Evolutionary conservation across 2,113 vertebrate genomes (phyloP), one percentile per base, ranked within the genome.

Genomic region (Sebastes schlegelii): DNA sequence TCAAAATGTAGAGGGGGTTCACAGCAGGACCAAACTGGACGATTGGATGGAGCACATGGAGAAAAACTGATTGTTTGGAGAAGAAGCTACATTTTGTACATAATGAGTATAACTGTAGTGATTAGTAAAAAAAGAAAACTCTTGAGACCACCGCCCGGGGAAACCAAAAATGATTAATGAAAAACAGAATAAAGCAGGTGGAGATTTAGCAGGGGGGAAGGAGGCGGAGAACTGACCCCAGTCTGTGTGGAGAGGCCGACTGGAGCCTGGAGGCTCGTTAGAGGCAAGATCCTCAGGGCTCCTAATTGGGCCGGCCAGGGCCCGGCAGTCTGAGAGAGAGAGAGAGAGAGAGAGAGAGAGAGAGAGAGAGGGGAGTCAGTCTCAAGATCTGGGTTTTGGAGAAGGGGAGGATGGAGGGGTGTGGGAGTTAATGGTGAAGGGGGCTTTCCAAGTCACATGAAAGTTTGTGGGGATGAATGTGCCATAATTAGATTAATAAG

Each of bases 401-500:
- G 85, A 71, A 72, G 78, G 75, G 85, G 80, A 82, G 84, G 86
- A 75, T 75, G 54, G 80, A 89, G 90, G 90, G 88, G 81, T 87
- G 86, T 84, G 83, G 85, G 86, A 86, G 88, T 82, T 86, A 87
- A 85, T 87, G 86, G 84, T 85, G 88, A 92, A 83, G 88, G 90
- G 92, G 91, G 95, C 96, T 98, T 98, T 97, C 97, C 95, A 97
- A 98, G 97, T 98, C 97, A 98, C 97, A 98, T 98, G 96, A 98
- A 98, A 97, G 96, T 98, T 98, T 97, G 96, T 95, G 94, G 84
- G 96, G 97, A 97, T 98, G 97, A 97, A 97, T 98, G 96, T 97
- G 97, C 95, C 96, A 96, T 98, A 98, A 98, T 99, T 98, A 98
- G 97, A 98, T 99, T 98, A 98, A 99, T 98, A 99, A 99, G 97